Conservation (phyloP, 2,797 vertebrate genomes). For the Myioborus melanocephalus region DNA sequence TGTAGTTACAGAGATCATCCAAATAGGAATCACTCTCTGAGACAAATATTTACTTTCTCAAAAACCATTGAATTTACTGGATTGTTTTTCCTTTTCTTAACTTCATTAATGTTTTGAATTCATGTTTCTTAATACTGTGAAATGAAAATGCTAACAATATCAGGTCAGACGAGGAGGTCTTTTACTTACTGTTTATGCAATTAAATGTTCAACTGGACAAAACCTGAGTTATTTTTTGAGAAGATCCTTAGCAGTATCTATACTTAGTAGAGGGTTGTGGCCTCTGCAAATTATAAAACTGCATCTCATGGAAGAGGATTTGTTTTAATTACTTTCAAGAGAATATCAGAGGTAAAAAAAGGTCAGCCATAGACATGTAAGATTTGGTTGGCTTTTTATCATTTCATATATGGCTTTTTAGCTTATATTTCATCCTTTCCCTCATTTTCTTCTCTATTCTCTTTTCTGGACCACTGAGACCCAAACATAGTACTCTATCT, state of each 20-base stretch:
- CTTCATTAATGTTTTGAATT: neutral
- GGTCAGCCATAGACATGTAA: neutral
- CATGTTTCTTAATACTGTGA: neutral
- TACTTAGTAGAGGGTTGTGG: neutral
- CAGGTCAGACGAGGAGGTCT: neutral
- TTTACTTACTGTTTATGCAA: neutral
- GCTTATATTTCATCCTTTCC: neutral
- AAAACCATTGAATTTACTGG: neutral
- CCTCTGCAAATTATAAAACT: neutral
- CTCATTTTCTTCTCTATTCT: neutral
- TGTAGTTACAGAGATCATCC: neutral
- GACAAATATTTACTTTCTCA: neutral
- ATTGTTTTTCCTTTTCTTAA: neutral
- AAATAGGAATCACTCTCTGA: neutral
- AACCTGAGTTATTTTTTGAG: neutral
- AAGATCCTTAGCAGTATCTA: neutral
- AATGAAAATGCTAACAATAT: neutral
- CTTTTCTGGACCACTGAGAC: neutral
- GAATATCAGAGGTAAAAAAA: neutral
- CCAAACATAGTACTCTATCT: neutral
- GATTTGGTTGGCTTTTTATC: neutral
- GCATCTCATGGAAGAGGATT: neutral
- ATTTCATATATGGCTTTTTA: neutral
- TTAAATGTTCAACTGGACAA: neutral
- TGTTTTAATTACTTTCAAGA: neutral